Conservation (phyloP, 2,797 vertebrate species). For the Pteronotus mesoamericanus region DNA sequence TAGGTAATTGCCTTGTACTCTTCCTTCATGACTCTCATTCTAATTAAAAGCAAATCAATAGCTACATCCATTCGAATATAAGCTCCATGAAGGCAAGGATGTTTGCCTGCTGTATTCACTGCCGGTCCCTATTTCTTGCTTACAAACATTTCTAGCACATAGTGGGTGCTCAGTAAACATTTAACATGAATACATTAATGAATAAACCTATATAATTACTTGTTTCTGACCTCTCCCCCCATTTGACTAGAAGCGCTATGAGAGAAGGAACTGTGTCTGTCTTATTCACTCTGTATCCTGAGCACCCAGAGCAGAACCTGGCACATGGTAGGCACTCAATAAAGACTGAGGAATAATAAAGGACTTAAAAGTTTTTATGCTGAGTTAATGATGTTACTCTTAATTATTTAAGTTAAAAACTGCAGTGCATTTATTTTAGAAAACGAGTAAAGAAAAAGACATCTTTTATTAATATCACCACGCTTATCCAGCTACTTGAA, state of each 20-base stretch:
- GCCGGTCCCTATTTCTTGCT: not conserved
- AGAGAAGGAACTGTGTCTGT: not conserved
- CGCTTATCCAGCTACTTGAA: not conserved
- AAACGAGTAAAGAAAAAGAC: not conserved
- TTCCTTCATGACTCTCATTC: not conserved
- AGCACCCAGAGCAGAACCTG: not conserved
- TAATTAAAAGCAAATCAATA: not conserved
- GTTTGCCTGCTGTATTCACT: not conserved
- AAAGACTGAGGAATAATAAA: not conserved
- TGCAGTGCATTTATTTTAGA: not conserved
- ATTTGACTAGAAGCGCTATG: not conserved
- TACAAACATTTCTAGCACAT: not conserved
- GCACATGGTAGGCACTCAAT: not conserved
- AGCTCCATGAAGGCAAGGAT: not conserved
- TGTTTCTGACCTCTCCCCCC: not conserved
- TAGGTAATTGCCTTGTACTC: not conserved
- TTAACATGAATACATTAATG: not conserved
- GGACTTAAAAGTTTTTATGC: not conserved
- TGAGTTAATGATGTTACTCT: not conserved
- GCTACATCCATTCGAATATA: not conserved
- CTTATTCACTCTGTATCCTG: not conserved
- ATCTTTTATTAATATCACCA: not conserved
- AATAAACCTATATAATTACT: not conserved
- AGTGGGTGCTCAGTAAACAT: not conserved
- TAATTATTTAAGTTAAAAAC: not conserved